Base-by-base conservation (phyloP, 2,797 vertebrate genomes). In the Triplophysa yarkandensis region DNA sequence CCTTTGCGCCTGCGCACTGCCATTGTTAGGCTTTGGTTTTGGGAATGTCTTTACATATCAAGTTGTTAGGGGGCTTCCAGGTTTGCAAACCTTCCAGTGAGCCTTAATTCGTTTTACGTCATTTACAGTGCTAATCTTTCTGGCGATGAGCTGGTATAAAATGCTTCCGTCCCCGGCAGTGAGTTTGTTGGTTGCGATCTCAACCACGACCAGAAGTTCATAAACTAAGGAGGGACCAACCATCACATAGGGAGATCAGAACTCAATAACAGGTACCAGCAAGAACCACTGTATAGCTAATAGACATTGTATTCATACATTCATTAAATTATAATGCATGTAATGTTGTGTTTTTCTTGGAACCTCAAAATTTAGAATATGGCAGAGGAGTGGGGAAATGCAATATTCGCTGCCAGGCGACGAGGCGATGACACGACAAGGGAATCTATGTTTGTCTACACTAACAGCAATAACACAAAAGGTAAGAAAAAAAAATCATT, bases 391-490 rank as follows among this genome's bases (percentile, higher is more conserved):
- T 68, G 36, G 63, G 55, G 13, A 50, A 50, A 61, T 36, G 19
- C 11, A 2, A 1, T 30, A 4, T 68, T 13, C 25, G 25, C 73
- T 48, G 74, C 68, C 55, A 76, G 55, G 41, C n/a, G 32, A 32
- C 17, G 48, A 46, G 57, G 17, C 3, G 63, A 75, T 3, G 50
- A 65, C 1, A 61, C 67, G n/a, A 79, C 57, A n/a, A 32, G 58
- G 10, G 71, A 58, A 2, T 23, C 23, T 14, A 3, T n/a, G 16
- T 70, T 70, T 3, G 4, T 21, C 16, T 63, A 63, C 21, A 73
- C 77, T 23, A 62, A 67, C 54, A 75, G 67, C 74, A 76, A 76
- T 55, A 68, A 74, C 58, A 73, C 77, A 46, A 73, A 7, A 14
- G 13, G 64, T 55, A 28, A 21, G 25, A 39, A 30, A 30, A 36